phyloP scores from a whole-genome alignment of 2,888 invertebrate species.

The Amphimallon solstitiale region DNA sequence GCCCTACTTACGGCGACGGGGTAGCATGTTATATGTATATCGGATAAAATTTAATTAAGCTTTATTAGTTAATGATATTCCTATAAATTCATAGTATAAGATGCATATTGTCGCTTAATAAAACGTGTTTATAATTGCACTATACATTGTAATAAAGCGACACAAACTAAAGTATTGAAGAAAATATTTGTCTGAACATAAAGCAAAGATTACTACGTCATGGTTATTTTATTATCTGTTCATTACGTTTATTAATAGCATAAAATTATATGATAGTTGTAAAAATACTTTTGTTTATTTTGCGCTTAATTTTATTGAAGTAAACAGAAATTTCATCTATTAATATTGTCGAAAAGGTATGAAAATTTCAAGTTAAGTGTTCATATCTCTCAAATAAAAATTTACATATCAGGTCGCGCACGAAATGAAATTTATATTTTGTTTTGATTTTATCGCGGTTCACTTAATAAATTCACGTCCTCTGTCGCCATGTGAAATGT shows the following conservation, averaged over 20 bases:
- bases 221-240: no score
- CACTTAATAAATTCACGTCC: slow-evolving; percentile 22
- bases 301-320: slow-evolving; percentile 4
- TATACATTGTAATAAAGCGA: no score
- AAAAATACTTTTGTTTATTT: slow-evolving; percentile 23
- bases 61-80: no score
- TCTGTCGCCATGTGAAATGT: slow-evolving; percentile 11
- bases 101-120: no score
- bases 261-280: slow-evolving; percentile 29
- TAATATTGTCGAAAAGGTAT: slow-evolving; percentile 12
- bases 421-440: slow-evolving; percentile 15
- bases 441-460: slow-evolving; percentile 22
- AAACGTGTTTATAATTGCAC: no score
- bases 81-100: no score
- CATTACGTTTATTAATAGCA: not conserved
- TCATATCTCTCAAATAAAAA: slow-evolving; percentile 3
- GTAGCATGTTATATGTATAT: no score
- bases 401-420: not conserved
- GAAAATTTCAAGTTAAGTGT: slow-evolving; percentile 4
- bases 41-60: no score
- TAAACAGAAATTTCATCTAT: slow-evolving; percentile 7
- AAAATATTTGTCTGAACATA: no score
- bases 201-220: no score
- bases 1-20: no score
- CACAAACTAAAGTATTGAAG: no score